Percentiles rank a stretch among this genome's conserved stretches.
These are phyloP conservation scores for Dicyrtomina minuta DNA, from an alignment of 2,888 invertebrate species.

Conservation along the genomic window DNA sequence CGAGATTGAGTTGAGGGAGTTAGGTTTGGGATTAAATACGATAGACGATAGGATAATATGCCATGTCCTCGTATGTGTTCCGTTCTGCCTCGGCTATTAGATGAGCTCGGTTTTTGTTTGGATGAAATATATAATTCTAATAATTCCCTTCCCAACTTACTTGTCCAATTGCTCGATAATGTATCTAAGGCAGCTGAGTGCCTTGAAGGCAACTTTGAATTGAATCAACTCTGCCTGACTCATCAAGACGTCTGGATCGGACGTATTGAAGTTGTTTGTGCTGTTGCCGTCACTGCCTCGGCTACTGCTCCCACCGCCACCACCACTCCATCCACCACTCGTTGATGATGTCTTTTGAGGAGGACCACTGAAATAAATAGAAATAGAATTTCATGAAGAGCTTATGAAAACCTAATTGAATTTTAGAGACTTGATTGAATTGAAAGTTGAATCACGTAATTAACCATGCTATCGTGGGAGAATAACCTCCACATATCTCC, in stretches of 20 bases:
- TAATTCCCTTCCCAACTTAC: slow-evolving; percentile 53
- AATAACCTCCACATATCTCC: too few species aligned
- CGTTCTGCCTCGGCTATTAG: too few species aligned
- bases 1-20: too few species aligned
- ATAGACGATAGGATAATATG: too few species aligned
- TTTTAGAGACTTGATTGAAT: slow-evolving; percentile 11
- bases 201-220: slow-evolving; percentile 46
- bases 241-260: slow-evolving; percentile 14
- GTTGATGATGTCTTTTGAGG: slow-evolving; percentile 12
- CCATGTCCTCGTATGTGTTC: too few species aligned
- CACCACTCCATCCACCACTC: too few species aligned
- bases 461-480: slow-evolving; percentile 16
- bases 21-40: too few species aligned
- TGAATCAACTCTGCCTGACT: slow-evolving; percentile 14
- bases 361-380: slow-evolving; percentile 22
- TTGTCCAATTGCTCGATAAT: slow-evolving; percentile 64
- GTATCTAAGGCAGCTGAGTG: slow-evolving; percentile 63
- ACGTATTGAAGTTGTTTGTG: neutral
- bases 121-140: too few species aligned
- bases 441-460: slow-evolving; percentile 30
- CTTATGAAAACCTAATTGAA: slow-evolving; percentile 16
- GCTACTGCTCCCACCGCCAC: too few species aligned
- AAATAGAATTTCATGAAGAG: slow-evolving; percentile 17
- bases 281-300: neutral
- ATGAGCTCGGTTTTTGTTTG: too few species aligned